Conservation (phyloP, 2,888 invertebrate species). For the Mimumesa dahlbomi region DNA sequence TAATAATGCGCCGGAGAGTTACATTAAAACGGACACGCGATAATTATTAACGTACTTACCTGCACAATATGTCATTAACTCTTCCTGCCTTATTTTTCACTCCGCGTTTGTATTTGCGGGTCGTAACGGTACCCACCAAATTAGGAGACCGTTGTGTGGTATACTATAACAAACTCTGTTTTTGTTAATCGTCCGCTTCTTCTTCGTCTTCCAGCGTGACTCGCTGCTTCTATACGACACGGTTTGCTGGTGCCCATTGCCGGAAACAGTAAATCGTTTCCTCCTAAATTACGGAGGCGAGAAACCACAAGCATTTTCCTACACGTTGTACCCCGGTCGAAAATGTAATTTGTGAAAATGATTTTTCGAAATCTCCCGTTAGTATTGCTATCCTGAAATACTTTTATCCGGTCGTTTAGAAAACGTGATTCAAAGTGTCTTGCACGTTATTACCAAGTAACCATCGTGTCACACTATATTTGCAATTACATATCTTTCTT, state of each 20-base stretch:
- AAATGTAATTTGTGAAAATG: not conserved
- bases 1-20: not conserved
- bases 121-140: conserved; percentile 53
- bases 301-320: conserved; percentile 48
- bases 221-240: conserved; percentile 50
- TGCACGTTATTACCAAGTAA: too few species aligned
- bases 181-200: conserved; percentile 49
- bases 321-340: not conserved
- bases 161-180: conserved; percentile 44
- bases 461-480: too few species aligned
- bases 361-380: too few species aligned
- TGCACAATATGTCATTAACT: conserved; percentile 26
- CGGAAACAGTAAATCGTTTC: conserved; percentile 72
- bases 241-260: conserved; percentile 53
- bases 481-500: too few species aligned
- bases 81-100: conserved; percentile 10
- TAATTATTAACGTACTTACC: conserved; percentile 3
- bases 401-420: too few species aligned
- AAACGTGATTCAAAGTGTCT: too few species aligned
- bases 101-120: conserved; percentile 19
- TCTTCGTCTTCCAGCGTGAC: conserved; percentile 32
- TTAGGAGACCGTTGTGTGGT: conserved; percentile 40
- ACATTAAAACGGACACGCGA: not conserved
- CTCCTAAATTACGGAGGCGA: conserved; percentile 68
- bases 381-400: too few species aligned